These are phyloP conservation scores for Ametastegia equiseti DNA, from an alignment of 2,888 invertebrate species.

Conservation along the genomic window DNA sequence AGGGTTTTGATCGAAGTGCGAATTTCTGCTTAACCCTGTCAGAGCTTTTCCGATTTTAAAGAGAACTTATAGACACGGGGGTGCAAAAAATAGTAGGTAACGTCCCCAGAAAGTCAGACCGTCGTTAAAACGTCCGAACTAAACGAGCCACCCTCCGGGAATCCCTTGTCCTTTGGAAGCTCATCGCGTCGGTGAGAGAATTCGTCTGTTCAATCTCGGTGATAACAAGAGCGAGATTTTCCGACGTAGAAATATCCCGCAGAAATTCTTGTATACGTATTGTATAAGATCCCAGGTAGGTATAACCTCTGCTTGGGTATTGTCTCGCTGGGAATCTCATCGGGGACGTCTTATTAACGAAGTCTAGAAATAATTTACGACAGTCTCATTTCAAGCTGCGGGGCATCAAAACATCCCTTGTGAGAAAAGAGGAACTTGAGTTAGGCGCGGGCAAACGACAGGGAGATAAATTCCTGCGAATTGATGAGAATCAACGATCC, in stretches of 20 bases:
- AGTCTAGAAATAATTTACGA: no score
- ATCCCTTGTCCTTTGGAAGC: slow-evolving; percentile 1
- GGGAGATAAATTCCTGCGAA: not conserved
- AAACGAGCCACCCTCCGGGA: slow-evolving; percentile 8
- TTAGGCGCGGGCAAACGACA: not conserved
- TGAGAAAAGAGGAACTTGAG: not conserved
- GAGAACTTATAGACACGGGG: no score
- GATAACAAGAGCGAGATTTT: not conserved
- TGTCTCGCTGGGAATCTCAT: no score
- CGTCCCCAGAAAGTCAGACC: not conserved
- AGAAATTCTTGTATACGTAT: not conserved
- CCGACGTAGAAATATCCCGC: not conserved
- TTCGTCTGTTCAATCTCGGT: not conserved
- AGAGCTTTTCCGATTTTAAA: no score
- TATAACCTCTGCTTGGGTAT: not conserved
- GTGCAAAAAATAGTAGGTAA: no score
- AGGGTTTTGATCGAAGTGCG: no score
- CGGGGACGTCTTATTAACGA: no score
- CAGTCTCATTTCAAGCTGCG: no score
- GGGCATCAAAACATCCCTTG: not conserved
- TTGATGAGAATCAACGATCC: slow-evolving; percentile 6
- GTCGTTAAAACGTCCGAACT: slow-evolving; percentile 25
- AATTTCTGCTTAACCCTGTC: no score
- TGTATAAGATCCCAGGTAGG: not conserved
- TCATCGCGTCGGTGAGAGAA: not conserved